phyloP scores from a whole-genome alignment of 2,888 invertebrate species.

The Macrophya alboannulata region DNA sequence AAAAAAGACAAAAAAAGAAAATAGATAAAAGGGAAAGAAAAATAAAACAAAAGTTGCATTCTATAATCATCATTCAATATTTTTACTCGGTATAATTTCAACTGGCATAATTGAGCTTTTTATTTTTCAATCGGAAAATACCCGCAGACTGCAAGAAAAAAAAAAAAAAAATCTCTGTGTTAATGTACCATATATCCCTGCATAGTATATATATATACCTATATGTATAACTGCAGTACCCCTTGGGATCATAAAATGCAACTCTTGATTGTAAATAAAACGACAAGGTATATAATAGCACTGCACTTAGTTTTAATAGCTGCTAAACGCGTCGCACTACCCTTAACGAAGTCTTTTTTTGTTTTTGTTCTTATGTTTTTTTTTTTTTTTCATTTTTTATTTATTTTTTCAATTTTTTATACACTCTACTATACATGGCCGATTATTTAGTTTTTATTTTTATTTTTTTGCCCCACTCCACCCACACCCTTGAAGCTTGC shows the following conservation, averaged over 20 bases:
- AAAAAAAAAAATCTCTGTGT: not conserved
- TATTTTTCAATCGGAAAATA: too few relatives aligned
- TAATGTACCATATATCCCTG: not conserved
- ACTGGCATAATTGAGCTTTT: too few relatives aligned
- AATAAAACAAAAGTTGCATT: not conserved
- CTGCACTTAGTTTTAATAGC: conserved; percentile 68
- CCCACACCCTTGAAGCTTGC: not conserved
- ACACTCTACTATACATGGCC: not conserved
- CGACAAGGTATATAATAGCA: conserved; percentile 62
- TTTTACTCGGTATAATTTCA: too few relatives aligned
- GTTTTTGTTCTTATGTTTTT: not conserved
- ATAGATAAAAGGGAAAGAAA: not conserved
- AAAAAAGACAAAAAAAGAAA: too few relatives aligned
- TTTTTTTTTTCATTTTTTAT: not conserved
- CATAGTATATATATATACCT: not conserved
- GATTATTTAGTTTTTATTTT: not conserved
- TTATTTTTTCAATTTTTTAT: not conserved
- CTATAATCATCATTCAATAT: too few relatives aligned
- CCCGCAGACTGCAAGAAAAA: too few relatives aligned
- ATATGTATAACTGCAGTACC: not conserved
- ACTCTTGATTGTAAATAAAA: conserved; percentile 58
- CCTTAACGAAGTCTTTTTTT: conserved; percentile 57
- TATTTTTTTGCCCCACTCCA: too few relatives aligned
- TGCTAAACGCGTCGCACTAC: conserved; percentile 63
- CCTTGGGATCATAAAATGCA: conserved; percentile 64